Base-by-base conservation (phyloP, 2,888 invertebrate genomes). In the Polietes domitor region DNA sequence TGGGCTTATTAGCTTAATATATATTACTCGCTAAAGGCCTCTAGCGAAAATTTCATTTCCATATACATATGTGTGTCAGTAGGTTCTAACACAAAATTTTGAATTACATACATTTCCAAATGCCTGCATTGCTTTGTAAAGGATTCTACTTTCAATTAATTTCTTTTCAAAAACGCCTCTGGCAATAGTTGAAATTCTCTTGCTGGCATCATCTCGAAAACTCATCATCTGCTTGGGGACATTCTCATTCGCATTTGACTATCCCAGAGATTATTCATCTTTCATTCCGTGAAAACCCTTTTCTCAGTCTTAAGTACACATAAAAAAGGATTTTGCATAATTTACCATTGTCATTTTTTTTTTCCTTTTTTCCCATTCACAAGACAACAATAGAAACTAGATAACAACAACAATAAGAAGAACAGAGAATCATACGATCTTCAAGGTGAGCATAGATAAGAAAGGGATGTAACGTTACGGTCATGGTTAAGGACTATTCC, bases 401-500 rank as follows among this genome's bases (percentile, higher is more conserved):
- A 83, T 68, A 68, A 47, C 24, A 80, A 43, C 53, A 80, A 74
- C 32, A 63, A 32, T 21, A 65, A 10, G 68, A 74, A 63, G 19
- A 53, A 50, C 24, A 83, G 63, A 19, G 74, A 83, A 75, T 19
- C 47, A 78, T 15, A 43, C 68, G 74, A 84, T 81, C 75, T 80
- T 84, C 78, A 80, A 78, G 78, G 75, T 84, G 72, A 75, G 81
- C 77, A 83, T 68, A 32, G 76, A 61, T 53, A 53, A 71, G 26
- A 81, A 61, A 65, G 75, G 83, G 83, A 68, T 81, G 81, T 75
- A n/a, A n/a, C 24, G 26, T 80, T 72, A 78, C 53, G 65, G 19
- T 78, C 72, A 81, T 63, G 75, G 81, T 75, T 76, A 78, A 84
- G 72, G 78, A 84, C 83, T 83, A 65, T 82, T 61, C 65, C 24